Evolutionary conservation across 2,113 vertebrate species (phyloP).

Genomic region (Prionailurus viverrinus): DNA sequence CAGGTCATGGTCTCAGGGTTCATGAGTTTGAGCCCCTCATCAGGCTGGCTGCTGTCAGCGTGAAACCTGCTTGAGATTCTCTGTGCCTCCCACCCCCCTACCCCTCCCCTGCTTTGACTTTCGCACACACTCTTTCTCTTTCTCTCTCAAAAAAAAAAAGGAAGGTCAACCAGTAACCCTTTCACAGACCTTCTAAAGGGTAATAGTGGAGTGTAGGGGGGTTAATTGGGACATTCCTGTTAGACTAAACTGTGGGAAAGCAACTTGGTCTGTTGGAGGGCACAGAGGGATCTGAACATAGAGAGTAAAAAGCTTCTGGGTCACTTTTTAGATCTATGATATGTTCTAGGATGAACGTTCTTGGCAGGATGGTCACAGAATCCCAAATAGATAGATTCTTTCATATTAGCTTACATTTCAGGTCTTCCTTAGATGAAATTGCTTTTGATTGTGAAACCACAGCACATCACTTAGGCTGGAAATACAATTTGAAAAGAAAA

Average conservation of each 20-base stretch:
- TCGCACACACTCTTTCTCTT: too few relatives aligned
- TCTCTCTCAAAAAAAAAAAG: too few relatives aligned
- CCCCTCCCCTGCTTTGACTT: too few relatives aligned
- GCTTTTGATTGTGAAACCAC: conserved; percentile 55
- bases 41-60: too few relatives aligned
- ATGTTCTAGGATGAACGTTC: conserved; percentile 63
- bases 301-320: conserved; percentile 48
- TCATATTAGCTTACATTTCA: conserved; percentile 46
- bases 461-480: neutral
- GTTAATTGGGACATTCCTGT: neutral
- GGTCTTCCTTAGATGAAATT: conserved; percentile 50
- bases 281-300: neutral
- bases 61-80: too few relatives aligned
- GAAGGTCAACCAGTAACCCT: neutral
- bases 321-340: conserved; percentile 56
- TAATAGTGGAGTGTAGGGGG: neutral
- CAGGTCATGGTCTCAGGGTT: too few relatives aligned
- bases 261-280: conserved; percentile 69
- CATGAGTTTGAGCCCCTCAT: too few relatives aligned
- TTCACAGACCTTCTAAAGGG: neutral
- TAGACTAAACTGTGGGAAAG: conserved; percentile 30
- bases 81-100: too few relatives aligned
- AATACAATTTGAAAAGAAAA: conserved; percentile 46
- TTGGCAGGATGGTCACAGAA: conserved; percentile 69
- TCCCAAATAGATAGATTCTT: conserved; percentile 74